These are phyloP conservation scores for Plecturocebus donacophilus DNA, from an alignment of 2,113 vertebrate species.

Conservation along the genomic window DNA sequence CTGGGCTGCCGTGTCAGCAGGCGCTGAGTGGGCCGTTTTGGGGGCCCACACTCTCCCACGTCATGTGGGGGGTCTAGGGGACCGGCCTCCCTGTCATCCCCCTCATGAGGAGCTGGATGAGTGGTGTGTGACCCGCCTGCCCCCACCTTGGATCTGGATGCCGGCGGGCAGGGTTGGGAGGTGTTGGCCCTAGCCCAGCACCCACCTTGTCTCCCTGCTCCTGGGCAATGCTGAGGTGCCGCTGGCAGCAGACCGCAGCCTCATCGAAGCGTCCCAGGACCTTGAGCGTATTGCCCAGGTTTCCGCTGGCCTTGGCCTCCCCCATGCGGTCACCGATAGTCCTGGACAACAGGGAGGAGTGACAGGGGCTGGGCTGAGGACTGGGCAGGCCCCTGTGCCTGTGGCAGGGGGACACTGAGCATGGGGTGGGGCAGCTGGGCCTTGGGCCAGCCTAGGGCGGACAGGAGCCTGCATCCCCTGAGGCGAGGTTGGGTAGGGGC, in stretches of 20 bases:
- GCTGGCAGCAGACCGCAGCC: conserved; percentile 94
- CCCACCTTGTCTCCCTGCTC: conserved; percentile 97
- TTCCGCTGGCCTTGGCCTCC: conserved; percentile 97
- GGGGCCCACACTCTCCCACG: neutral
- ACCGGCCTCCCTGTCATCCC: accelerated
- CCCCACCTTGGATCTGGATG: accelerated
- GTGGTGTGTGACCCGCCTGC: neutral
- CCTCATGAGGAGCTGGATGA: accelerated
- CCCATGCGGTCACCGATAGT: conserved; percentile 97
- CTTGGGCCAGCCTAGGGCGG: neutral
- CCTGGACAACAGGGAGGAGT: conserved; percentile 75
- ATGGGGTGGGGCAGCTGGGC: accelerated
- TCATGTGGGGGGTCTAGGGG: too few species aligned
- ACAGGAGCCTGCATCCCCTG: neutral
- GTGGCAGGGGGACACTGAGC: accelerated
- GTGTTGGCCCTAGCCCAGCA: neutral
- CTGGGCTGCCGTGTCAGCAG: accelerated
- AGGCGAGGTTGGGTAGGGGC: neutral
- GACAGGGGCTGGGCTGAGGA: neutral
- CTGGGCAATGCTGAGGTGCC: conserved; percentile 96
- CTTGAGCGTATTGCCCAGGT: conserved; percentile 97
- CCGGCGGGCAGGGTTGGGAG: neutral
- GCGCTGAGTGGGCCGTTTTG: accelerated
- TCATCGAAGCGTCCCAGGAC: conserved; percentile 96
- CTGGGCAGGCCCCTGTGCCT: accelerated